phyloP scores from a whole-genome alignment of 2,113 vertebrate genomes.

The Cichladusa arquata region DNA sequence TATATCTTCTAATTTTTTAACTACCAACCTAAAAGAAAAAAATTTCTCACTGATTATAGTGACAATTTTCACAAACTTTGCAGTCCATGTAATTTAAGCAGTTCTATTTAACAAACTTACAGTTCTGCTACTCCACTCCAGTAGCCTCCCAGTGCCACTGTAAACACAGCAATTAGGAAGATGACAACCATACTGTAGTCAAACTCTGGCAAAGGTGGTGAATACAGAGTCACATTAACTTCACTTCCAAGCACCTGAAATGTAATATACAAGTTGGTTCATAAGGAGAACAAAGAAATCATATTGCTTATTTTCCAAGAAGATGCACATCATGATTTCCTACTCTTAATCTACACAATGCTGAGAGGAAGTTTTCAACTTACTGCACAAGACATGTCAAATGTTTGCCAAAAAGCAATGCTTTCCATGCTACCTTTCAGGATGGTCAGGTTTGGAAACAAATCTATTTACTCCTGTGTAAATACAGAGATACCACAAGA shows the following conservation, averaged over 20 bases:
- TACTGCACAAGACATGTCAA: neutral
- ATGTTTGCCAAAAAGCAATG: neutral
- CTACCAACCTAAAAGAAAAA: neutral
- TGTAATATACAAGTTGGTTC: neutral
- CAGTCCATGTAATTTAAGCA: neutral
- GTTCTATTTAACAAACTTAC: slow-evolving; percentile 66
- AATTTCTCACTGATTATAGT: neutral
- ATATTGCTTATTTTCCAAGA: neutral
- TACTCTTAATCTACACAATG: neutral
- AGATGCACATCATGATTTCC: neutral
- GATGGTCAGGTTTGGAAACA: neutral
- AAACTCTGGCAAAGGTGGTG: slow-evolving; percentile 75
- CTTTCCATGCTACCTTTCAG: neutral
- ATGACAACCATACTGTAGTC: slow-evolving; percentile 88
- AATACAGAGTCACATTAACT: slow-evolving; percentile 82
- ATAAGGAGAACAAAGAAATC: neutral
- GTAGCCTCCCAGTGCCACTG: slow-evolving; percentile 87
- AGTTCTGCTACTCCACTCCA: slow-evolving; percentile 90
- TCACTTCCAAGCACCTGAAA: slow-evolving; percentile 76
- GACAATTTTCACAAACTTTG: neutral
- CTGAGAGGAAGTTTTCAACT: neutral
- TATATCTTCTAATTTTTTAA: neutral
- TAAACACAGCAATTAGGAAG: slow-evolving; percentile 86
- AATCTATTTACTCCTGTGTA: neutral
- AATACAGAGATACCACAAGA: neutral